Conservation (phyloP, 2,888 invertebrate species). For the Dynastes tityus region DNA sequence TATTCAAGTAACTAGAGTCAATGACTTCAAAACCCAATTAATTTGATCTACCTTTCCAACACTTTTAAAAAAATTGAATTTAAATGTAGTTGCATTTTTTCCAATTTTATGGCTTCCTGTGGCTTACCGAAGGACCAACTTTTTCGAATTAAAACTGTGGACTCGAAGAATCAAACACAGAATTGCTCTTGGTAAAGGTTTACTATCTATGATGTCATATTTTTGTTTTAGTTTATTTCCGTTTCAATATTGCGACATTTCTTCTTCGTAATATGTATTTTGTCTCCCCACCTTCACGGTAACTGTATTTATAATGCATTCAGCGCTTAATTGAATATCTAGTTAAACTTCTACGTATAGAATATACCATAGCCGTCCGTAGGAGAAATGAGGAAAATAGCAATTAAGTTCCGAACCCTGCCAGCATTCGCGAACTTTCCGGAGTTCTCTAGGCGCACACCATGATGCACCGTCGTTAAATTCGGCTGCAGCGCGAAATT, state of each 20-base stretch:
- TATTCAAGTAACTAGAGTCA: no score
- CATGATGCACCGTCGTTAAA: constrained; percentile 38
- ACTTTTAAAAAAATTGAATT: no score
- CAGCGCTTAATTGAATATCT: constrained; percentile 27
- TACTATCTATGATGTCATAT: no score
- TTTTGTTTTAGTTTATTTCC: background rate
- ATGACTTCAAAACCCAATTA: no score
- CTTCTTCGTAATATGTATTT: background rate
- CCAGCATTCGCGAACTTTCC: constrained; percentile 5
- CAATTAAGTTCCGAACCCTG: constrained; percentile 32
- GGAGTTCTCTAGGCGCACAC: background rate
- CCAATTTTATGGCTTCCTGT: no score
- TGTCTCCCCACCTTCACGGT: background rate
- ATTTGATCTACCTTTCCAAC: no score
- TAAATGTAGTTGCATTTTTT: no score
- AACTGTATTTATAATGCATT: constrained; percentile 7
- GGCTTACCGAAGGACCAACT: no score
- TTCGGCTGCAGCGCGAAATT: constrained; percentile 41
- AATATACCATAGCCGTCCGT: background rate
- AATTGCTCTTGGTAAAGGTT: no score
- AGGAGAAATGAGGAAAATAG: constrained; percentile 29
- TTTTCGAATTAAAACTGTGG: no score
- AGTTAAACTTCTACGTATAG: constrained; percentile 31
- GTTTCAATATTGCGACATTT: background rate
- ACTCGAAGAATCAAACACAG: no score